A percentile compares a stretch with the other conserved stretches of the same genome.
Conservation (phyloP, 2,888 invertebrate genomes). For the Apotomis betuletana region DNA sequence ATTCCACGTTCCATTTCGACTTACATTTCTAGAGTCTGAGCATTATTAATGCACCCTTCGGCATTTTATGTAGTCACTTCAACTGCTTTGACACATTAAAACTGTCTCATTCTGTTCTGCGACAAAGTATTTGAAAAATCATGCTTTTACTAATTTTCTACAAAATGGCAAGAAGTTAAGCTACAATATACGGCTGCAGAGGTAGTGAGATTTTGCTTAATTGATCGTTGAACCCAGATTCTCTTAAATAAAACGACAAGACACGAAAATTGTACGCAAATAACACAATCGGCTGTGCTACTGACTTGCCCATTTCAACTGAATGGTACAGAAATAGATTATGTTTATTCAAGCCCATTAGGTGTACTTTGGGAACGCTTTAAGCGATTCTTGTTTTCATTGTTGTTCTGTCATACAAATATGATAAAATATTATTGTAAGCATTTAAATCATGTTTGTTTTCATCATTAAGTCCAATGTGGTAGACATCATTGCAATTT, state of each 20-base stretch:
- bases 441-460: no score
- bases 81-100: no score
- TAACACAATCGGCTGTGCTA: constrained; percentile 3
- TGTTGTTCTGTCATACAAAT: not conserved
- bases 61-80: not conserved
- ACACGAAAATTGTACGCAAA: not conserved
- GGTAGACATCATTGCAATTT: no score
- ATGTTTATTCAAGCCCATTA: not conserved
- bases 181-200: no score
- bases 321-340: constrained; percentile 5
- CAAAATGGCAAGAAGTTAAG: no score
- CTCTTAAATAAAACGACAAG: not conserved
- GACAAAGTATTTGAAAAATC: no score
- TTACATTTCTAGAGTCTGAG: constrained; percentile 7
- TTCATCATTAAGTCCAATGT: no score
- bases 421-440: no score
- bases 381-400: not conserved
- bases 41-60: not conserved
- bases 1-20: constrained; percentile 26
- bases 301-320: not conserved
- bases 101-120: no score
- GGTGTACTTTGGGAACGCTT: not conserved
- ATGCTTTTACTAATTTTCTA: no score
- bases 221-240: not conserved
- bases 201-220: not conserved